Percentiles rank a stretch among this genome's conserved stretches.
These are phyloP conservation scores for Phrixothrix hirtus DNA, from an alignment of 2,888 invertebrate genomes.

Conservation along the genomic window DNA sequence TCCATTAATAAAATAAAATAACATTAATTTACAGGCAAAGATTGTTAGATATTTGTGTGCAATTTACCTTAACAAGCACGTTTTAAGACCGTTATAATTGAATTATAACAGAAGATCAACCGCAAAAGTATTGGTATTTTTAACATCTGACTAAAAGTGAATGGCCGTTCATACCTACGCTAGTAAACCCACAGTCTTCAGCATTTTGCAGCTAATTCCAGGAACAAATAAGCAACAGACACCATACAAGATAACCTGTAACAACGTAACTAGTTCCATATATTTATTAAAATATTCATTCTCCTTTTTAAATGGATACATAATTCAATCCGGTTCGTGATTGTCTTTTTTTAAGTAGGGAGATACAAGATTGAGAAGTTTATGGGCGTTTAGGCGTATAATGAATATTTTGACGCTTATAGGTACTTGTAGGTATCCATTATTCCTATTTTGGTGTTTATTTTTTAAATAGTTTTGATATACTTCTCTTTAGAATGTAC, in stretches of 20 bases:
- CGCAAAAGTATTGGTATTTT: conserved; percentile 5
- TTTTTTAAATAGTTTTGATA: too few relatives aligned
- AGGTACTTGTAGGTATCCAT: too few relatives aligned
- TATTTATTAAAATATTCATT: not conserved
- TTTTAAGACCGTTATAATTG: conserved; percentile 1
- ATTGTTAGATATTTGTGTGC: not conserved
- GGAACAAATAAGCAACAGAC: conserved; percentile 9
- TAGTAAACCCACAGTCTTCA: conserved; percentile 10
- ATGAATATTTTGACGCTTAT: too few relatives aligned
- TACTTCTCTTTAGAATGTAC: too few relatives aligned
- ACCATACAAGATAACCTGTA: conserved; percentile 11
- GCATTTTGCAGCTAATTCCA: conserved; percentile 2
- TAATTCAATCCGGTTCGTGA: too few relatives aligned
- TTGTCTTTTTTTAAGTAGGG: too few relatives aligned
- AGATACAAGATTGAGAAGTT: too few relatives aligned
- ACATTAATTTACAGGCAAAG: not conserved
- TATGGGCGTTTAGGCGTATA: too few relatives aligned
- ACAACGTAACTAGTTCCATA: conserved; percentile 4
- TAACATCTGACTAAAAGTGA: conserved; percentile 13
- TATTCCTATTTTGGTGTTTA: too few relatives aligned
- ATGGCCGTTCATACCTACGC: conserved; percentile 12
- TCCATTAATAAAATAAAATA: not conserved
- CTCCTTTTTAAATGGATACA: too few relatives aligned
- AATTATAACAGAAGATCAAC: conserved; percentile 3
- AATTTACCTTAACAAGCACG: not conserved